These are phyloP conservation scores for Peucedramus taeniatus DNA, from an alignment of 2,113 vertebrate species.

Conservation along the genomic window DNA sequence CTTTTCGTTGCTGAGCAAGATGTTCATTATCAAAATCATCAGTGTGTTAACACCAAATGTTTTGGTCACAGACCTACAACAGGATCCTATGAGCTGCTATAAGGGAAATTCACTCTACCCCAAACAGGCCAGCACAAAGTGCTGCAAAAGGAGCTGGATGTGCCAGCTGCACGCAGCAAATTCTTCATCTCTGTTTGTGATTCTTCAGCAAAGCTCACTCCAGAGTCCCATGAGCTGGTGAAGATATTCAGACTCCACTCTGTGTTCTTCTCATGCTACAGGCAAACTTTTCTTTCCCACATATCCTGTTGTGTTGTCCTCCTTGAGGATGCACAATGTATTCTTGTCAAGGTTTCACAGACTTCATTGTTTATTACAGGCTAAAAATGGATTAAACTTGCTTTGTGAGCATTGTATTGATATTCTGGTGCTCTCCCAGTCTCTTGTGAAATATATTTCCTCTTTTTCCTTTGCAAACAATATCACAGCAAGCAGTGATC, in stretches of 20 bases:
- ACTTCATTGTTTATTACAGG: constrained; percentile 25
- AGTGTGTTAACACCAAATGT: not conserved
- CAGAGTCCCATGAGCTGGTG: not conserved
- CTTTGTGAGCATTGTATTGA: constrained; percentile 9
- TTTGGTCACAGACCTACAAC: not conserved
- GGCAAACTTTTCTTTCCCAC: not conserved
- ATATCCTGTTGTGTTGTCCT: not conserved
- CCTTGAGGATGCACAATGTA: not conserved
- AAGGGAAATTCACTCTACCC: not conserved
- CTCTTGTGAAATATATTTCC: constrained; percentile 19
- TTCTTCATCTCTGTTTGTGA: not conserved
- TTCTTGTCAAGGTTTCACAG: constrained; percentile 44
- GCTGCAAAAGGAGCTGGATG: not conserved
- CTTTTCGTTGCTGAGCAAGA: not conserved
- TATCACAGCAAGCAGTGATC: not conserved
- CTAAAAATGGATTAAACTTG: constrained; percentile 38
- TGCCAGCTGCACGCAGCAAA: not conserved
- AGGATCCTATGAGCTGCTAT: not conserved
- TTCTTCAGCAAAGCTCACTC: not conserved
- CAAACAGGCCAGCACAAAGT: not conserved
- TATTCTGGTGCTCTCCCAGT: constrained; percentile 17
- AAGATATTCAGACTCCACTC: not conserved
- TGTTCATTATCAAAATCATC: not conserved
- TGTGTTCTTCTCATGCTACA: not conserved
- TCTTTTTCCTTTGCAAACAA: constrained; percentile 37